Evolutionary conservation across 2,797 vertebrate species (phyloP).

Genomic region (Melanotaenia maccullochi): DNA sequence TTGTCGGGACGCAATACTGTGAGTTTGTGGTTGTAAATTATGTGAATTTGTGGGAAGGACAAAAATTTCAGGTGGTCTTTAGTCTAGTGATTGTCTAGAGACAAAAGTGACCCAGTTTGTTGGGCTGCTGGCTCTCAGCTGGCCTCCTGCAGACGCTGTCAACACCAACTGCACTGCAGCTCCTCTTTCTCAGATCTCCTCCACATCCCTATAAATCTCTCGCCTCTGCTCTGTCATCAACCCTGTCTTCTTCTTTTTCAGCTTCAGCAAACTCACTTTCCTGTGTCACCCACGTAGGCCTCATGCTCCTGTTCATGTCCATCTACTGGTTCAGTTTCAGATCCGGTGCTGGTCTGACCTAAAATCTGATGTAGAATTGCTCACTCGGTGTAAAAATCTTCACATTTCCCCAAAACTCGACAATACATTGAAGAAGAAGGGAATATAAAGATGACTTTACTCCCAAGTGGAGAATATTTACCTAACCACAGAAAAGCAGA

Average conservation of each 20-base stretch:
- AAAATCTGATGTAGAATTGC: slow-evolving; percentile 23
- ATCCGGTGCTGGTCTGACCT: slow-evolving; percentile 27
- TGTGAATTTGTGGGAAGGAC: not conserved
- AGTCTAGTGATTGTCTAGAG: slow-evolving; percentile 20
- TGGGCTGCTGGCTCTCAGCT: slow-evolving; percentile 43
- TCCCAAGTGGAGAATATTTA: not conserved
- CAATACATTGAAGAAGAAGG: slow-evolving; percentile 7
- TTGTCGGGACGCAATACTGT: not conserved
- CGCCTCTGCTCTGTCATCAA: slow-evolving; percentile 46
- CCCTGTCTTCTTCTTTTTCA: not conserved
- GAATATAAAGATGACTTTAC: slow-evolving; percentile 19
- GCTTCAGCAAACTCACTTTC: slow-evolving; percentile 6
- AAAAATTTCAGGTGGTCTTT: slow-evolving; percentile 26
- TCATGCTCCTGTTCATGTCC: slow-evolving; percentile 45
- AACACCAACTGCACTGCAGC: slow-evolving; percentile 66
- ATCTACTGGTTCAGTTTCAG: slow-evolving; percentile 41
- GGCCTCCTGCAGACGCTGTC: slow-evolving; percentile 63
- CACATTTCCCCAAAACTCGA: not conserved
- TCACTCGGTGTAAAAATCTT: slow-evolving; percentile 9
- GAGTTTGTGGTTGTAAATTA: not conserved
- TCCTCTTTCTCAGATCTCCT: slow-evolving; percentile 28
- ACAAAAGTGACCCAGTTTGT: slow-evolving; percentile 64
- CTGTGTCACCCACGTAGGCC: slow-evolving; percentile 13
- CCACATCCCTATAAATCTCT: slow-evolving; percentile 28
- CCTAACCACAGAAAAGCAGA: not conserved